phyloP scores from a whole-genome alignment of 1,140 invertebrate genomes.

The Himalopsyche phryganea region DNA sequence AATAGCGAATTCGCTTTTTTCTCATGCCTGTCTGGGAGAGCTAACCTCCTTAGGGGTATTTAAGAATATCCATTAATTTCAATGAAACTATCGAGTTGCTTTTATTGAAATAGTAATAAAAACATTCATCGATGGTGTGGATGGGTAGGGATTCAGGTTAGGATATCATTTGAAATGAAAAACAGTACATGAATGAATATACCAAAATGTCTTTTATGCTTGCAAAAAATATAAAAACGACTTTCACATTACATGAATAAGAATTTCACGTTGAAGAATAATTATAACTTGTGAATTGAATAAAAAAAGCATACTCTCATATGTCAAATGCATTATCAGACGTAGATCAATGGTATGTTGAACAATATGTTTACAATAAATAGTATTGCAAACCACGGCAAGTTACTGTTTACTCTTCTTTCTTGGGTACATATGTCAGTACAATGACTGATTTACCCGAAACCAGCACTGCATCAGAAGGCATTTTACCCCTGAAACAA shows the following conservation, averaged over 20 bases:
- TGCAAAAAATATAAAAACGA: not conserved
- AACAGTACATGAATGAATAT: not conserved
- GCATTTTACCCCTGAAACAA: slow-evolving; percentile 26
- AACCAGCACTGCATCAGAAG: slow-evolving; percentile 14
- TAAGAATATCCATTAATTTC: too few species aligned
- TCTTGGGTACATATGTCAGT: slow-evolving; percentile 24
- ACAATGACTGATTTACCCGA: slow-evolving; percentile 26
- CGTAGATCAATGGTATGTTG: not conserved
- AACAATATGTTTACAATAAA: too few species aligned
- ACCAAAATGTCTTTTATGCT: not conserved
- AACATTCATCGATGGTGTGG: too few species aligned
- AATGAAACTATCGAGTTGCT: too few species aligned
- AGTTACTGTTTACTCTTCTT: slow-evolving; percentile 12
- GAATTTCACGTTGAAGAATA: too few species aligned
- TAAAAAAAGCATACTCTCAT: not conserved
- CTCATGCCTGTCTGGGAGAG: too few species aligned
- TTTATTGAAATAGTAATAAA: too few species aligned
- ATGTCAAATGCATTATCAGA: not conserved
- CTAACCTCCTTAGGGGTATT: too few species aligned
- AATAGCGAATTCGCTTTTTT: too few species aligned
- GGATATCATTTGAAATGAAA: not conserved
- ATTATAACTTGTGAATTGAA: not conserved
- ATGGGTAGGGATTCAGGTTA: too few species aligned
- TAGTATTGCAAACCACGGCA: too few species aligned
- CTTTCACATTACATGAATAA: not conserved